Evolutionary conservation across 2,797 vertebrate genomes (phyloP).

Genomic region (Sebastes flavidus): DNA sequence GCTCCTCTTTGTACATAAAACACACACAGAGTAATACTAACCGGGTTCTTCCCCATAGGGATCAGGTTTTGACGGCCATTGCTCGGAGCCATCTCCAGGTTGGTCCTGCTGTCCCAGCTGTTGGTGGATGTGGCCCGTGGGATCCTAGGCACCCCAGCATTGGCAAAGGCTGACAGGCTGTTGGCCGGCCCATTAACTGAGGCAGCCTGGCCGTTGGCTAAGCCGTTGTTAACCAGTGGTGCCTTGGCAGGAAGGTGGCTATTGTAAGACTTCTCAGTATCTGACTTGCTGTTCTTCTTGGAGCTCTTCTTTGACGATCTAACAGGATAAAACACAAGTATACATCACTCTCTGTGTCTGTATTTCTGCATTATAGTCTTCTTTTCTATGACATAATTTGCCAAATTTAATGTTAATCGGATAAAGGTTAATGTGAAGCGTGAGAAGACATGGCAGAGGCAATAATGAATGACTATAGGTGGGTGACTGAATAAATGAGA

Average conservation of each 20-base stretch:
- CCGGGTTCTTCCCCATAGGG: constrained; percentile 4
- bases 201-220: neutral
- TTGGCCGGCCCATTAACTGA: neutral
- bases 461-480: neutral
- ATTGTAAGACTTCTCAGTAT: neutral
- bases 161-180: neutral
- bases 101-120: constrained; percentile 34
- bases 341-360: neutral
- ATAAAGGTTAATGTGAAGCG: neutral
- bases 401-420: neutral
- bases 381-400: neutral
- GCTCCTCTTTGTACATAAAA: neutral
- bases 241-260: constrained; percentile 12
- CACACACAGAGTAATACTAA: constrained; percentile 22
- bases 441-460: neutral
- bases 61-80: constrained; percentile 47
- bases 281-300: constrained; percentile 8
- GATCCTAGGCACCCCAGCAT: constrained; percentile 39
- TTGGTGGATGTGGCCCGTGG: constrained; percentile 57
- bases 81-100: constrained; percentile 65
- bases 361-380: neutral
- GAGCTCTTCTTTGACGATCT: constrained; percentile 55
- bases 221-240: neutral
- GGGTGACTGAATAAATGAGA: neutral
- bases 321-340: neutral